Evolutionary conservation across 2,888 invertebrate species (phyloP), one percentile per base, ranked within the genome.

Genomic region (Brachyptera risi): DNA sequence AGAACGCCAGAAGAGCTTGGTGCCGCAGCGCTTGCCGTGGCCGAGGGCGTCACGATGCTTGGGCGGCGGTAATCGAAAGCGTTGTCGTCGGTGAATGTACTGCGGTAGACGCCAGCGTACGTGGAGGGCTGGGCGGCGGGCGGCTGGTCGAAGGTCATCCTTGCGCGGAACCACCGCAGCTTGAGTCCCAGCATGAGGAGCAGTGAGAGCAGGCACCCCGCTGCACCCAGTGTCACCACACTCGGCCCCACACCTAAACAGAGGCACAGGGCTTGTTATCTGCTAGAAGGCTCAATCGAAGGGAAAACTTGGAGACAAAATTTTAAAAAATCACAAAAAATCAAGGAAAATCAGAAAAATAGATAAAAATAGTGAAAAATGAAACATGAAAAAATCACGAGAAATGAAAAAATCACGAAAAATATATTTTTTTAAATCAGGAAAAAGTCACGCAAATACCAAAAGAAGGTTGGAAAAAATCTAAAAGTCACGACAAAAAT

Each of bases 141-240:
- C 4, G 54, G 13, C 54, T 54, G 37, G 54, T 54, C 66, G 35
- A 75, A 68, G 11, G 63, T 67, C 51, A 76, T 66, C 11, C 76
- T 73, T 24, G 77, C 79, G 50, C 77, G 75, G 68, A 81, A 81
- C 72, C 79, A 77, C 70, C 76, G 78, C 15, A 80, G 69, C 66
- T 78, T 78, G 19, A 79, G 75, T 50, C 78, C 78, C 59, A 78
- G 61, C 61, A 76, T 64, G 5, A 65, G 21, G 13, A 44, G 24
- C 15, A 63, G 49, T 21, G 23, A 44, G 13, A 35, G 35, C 37
- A 54, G 11, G 37, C 54, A 35, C 3, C 21, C 54, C 21, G 54
- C 35, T 21, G 54, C 54, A 2, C 54, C 54, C 7, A 54, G 21
- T n/a, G 37, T 35, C 9, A 54, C 13, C 17, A 19, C 13, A 3